Evolutionary conservation across 2,888 invertebrate genomes (phyloP).

Genomic region (Clusia tigrina): DNA sequence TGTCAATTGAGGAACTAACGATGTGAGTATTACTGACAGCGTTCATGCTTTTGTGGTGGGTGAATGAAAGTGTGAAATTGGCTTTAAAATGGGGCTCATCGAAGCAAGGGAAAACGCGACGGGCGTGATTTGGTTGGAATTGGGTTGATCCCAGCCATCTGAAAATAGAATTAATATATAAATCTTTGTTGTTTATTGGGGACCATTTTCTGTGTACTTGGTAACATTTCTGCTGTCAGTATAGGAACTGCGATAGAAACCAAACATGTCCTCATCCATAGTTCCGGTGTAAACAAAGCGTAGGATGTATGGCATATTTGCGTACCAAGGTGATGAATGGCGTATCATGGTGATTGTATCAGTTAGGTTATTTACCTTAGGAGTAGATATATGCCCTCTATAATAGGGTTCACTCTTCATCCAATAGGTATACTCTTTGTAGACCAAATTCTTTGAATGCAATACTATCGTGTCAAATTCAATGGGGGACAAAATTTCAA

Average conservation of each 20-base stretch:
- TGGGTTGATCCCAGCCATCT: conserved; percentile 75
- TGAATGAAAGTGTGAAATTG: conserved; percentile 67
- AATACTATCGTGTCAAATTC: conserved; percentile 64
- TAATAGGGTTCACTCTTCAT: conserved; percentile 18
- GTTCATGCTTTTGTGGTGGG: conserved; percentile 53
- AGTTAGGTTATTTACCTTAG: conserved; percentile 47
- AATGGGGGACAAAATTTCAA: conserved; percentile 65
- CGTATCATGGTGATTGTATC: conserved; percentile 65
- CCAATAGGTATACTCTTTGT: conserved; percentile 42
- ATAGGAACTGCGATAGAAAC: conserved; percentile 66
- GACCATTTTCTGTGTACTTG: conserved; percentile 41
- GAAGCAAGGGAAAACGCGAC: conserved; percentile 80
- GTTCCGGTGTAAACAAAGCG: conserved; percentile 65
- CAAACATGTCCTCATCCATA: conserved; percentile 67
- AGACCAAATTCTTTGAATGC: conserved; percentile 66
- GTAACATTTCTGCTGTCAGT: conserved; percentile 56
- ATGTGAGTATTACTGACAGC: conserved; percentile 50
- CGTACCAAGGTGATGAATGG: conserved; percentile 54
- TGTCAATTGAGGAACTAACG: conserved; percentile 18
- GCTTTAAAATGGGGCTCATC: conserved; percentile 80
- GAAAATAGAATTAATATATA: neutral
- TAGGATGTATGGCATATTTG: conserved; percentile 63
- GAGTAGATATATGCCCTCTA: conserved; percentile 42
- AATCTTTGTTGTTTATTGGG: no score
- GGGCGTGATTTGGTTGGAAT: conserved; percentile 73